These are phyloP conservation scores for Strongylocentrotus purpuratus DNA, from an alignment of 35 echinoderm and acorn worm genomes.

Conservation along the genomic window DNA sequence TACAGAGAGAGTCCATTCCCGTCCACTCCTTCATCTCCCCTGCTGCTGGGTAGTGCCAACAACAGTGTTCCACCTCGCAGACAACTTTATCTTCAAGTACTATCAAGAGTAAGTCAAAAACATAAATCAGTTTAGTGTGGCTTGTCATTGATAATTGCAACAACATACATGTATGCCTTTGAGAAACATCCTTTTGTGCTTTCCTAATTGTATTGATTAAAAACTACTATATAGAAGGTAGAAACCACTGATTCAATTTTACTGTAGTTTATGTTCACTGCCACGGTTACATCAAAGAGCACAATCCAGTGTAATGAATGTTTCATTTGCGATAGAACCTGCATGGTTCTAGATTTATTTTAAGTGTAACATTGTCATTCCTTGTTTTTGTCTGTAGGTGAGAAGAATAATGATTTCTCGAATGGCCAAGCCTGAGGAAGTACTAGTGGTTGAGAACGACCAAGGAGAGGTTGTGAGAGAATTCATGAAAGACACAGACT, in stretches of 20 bases:
- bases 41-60: conserved; percentile 67
- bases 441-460: conserved; percentile 97
- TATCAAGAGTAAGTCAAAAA: conserved; percentile 77
- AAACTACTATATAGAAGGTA: too few relatives aligned
- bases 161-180: too few relatives aligned
- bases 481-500: conserved; percentile 99
- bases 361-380: not conserved
- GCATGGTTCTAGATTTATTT: not conserved
- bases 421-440: conserved; percentile 99
- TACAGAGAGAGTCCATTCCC: conserved; percentile 97
- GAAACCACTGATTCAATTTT: too few relatives aligned
- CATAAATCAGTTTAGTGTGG: too few relatives aligned
- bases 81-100: conserved; percentile 68
- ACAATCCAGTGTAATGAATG: not conserved
- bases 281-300: too few relatives aligned
- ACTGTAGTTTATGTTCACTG: too few relatives aligned
- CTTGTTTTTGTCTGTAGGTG: conserved; percentile 59
- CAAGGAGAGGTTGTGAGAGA: conserved; percentile 98
- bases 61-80: conserved; percentile 86
- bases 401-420: conserved; percentile 95
- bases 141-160: too few relatives aligned
- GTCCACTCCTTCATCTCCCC: conserved; percentile 75
- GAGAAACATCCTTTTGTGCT: too few relatives aligned
- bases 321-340: not conserved
- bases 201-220: too few relatives aligned